phyloP scores from a whole-genome alignment of 2,113 vertebrate genomes.

The Marmota flaviventris region DNA sequence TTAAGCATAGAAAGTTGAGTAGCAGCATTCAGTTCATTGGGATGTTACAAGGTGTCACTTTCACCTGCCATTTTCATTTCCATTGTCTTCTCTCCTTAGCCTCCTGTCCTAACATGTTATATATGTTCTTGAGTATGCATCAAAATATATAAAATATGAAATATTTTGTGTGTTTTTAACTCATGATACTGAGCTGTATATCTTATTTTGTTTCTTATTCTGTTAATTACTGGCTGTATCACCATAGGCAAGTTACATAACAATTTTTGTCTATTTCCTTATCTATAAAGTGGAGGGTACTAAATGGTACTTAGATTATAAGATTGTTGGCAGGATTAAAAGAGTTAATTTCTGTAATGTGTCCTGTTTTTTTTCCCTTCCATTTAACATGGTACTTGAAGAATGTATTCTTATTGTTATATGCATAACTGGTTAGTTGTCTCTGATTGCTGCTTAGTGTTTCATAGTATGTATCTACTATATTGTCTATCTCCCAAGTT shows the following conservation, averaged over 20 bases:
- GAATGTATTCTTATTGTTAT: background rate
- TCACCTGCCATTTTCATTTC: background rate
- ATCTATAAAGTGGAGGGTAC: constrained; percentile 15
- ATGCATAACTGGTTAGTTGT: background rate
- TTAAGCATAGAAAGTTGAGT: background rate
- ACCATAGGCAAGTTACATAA: background rate
- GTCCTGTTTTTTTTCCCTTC: background rate
- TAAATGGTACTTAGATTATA: constrained; percentile 10
- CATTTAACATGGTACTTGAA: constrained; percentile 1
- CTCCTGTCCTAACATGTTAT: background rate
- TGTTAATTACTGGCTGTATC: background rate
- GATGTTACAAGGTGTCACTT: background rate
- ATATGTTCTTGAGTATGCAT: background rate
- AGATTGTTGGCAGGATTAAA: background rate
- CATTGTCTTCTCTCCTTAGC: background rate
- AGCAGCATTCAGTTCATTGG: background rate
- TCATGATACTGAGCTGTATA: background rate
- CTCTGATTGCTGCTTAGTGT: background rate
- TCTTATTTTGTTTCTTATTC: background rate
- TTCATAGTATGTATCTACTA: background rate
- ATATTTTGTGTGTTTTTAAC: background rate
- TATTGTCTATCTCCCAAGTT: background rate
- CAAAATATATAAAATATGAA: background rate
- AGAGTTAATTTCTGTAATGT: constrained; percentile 21
- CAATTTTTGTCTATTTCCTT: constrained; percentile 7